Base-by-base conservation (phyloP, 2,113 vertebrate genomes). In the Anhinga rufa region DNA sequence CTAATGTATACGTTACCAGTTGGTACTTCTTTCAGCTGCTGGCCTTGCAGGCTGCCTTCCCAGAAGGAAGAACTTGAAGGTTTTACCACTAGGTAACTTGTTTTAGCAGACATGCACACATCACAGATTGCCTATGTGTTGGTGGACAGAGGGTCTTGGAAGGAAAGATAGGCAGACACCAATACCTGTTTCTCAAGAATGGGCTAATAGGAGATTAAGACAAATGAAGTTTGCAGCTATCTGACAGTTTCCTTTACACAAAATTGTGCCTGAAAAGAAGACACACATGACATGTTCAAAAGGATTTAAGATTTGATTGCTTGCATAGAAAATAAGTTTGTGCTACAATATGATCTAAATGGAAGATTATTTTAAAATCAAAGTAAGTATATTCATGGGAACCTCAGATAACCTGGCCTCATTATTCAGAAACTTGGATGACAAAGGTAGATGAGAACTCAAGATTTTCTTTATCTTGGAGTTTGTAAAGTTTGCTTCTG, bases 31-130 rank as follows among this genome's bases (percentile, higher is more conserved):
- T 90, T 93, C 75, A 94, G 92, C 62, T 88, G 85, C 57, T 92
- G 94, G 75, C 96, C 92, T 94, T 92, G 62, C 82, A 85, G 84
- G 74, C 93, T 96, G 92, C 90, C 90, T 96, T 96, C 88, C 93
- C 90, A 94, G 90, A 96, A 96, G 78, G 90, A 95, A 95, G 66
- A 97, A 96, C 60, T 92, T 85, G 70, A 79, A 86, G 82, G 78
- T 79, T 95, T 85, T 96, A 96, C 48, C 85, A 92, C 90, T 94
- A 97, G 44, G 71, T 94, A 90, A 95, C 71, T 88, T 68, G 75
- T 86, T 94, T 94, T 93, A 94, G 88, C 54, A 96, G 94, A 80
- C 75, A 94, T 52, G 75, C 42, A 92, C 66, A 80, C 62, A 82
- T 76, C 88, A 92, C 60, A 94, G 75, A 90, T 48, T 88, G 71